These are phyloP conservation scores for Dendropsophus ebraccatus DNA, from an alignment of 2,113 vertebrate genomes.

Conservation along the genomic window DNA sequence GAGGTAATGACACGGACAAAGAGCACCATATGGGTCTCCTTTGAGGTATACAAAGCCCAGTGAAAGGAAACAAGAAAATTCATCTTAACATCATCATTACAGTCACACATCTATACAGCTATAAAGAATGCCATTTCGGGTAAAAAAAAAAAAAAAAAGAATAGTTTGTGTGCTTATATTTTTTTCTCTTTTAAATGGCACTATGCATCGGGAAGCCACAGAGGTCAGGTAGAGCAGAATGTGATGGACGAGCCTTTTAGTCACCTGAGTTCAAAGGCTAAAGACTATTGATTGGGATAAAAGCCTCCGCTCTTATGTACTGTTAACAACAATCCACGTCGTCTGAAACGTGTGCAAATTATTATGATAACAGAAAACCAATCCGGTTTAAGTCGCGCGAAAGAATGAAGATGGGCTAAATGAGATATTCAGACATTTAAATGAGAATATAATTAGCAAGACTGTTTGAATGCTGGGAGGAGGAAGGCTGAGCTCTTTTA, in stretches of 20 bases:
- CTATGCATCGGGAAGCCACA: slow-evolving; percentile 73
- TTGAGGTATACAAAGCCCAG: slow-evolving; percentile 85
- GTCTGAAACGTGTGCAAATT: slow-evolving; percentile 77
- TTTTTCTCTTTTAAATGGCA: slow-evolving; percentile 74
- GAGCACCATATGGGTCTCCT: slow-evolving; percentile 98
- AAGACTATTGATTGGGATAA: slow-evolving; percentile 87
- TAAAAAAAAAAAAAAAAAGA: slow-evolving; percentile 61
- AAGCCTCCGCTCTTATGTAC: slow-evolving; percentile 82
- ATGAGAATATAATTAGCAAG: slow-evolving; percentile 65
- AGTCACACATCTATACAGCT: slow-evolving; percentile 78
- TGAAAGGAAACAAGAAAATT: slow-evolving; percentile 85
- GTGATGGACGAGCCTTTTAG: slow-evolving; percentile 75
- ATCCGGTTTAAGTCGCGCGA: slow-evolving; percentile 70
- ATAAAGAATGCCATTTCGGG: slow-evolving; percentile 68
- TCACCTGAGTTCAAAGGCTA: slow-evolving; percentile 82
- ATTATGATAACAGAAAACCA: slow-evolving; percentile 76
- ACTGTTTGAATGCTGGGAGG: not conserved
- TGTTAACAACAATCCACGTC: slow-evolving; percentile 80
- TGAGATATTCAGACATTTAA: slow-evolving; percentile 77
- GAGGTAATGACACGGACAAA: slow-evolving; percentile 99
- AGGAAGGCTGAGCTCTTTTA: not conserved
- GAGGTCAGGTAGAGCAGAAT: slow-evolving; percentile 78
- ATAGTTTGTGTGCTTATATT: slow-evolving; percentile 65
- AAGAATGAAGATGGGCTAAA: slow-evolving; percentile 74
- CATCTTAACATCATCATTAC: slow-evolving; percentile 91